phyloP scores from a whole-genome alignment of 2,797 vertebrate species.

The Pogonophryne albipinna region DNA sequence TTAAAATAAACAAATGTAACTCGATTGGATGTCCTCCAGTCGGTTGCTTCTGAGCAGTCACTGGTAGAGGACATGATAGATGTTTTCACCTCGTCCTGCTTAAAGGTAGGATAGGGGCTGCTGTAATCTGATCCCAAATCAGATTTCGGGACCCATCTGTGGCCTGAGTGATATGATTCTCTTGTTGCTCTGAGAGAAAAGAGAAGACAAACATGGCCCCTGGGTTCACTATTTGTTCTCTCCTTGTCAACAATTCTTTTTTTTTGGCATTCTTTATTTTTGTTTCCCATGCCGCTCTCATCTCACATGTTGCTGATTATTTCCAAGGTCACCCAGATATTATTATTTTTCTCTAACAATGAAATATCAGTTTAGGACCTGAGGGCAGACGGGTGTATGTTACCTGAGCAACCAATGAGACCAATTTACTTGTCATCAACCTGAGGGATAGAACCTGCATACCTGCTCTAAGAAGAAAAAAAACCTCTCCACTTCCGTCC shows the following conservation, averaged over 20 bases:
- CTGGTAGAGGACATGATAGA: slow-evolving; percentile 27
- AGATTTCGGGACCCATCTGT: slow-evolving; percentile 51
- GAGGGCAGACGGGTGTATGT: slow-evolving; percentile 72
- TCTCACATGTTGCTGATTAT: slow-evolving; percentile 37
- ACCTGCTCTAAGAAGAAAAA: slow-evolving; percentile 56
- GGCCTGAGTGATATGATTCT: slow-evolving; percentile 43
- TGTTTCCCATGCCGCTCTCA: slow-evolving; percentile 12
- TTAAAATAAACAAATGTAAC: slow-evolving; percentile 34
- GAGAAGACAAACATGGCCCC: slow-evolving; percentile 31
- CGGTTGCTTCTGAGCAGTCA: slow-evolving; percentile 29
- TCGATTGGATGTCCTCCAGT: slow-evolving; percentile 19
- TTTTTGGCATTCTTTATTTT: slow-evolving; percentile 50
- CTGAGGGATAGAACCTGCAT: slow-evolving; percentile 73
- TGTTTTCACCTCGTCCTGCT: slow-evolving; percentile 48
- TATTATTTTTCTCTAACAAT: slow-evolving; percentile 58
- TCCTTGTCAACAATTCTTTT: slow-evolving; percentile 49
- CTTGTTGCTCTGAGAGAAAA: slow-evolving; percentile 27
- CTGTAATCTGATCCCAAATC: slow-evolving; percentile 70
- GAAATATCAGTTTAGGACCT: slow-evolving; percentile 69
- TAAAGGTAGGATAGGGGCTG: slow-evolving; percentile 49
- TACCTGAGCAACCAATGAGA: slow-evolving; percentile 77
- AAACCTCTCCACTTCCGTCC: slow-evolving; percentile 60
- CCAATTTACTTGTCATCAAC: slow-evolving; percentile 84
- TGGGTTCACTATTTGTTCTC: slow-evolving; percentile 37
- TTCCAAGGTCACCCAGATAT: slow-evolving; percentile 38